A percentile compares a stretch with the other conserved stretches of the same genome.
phyloP scores from a whole-genome alignment of 2,797 vertebrate species.

The Platalea minor region DNA sequence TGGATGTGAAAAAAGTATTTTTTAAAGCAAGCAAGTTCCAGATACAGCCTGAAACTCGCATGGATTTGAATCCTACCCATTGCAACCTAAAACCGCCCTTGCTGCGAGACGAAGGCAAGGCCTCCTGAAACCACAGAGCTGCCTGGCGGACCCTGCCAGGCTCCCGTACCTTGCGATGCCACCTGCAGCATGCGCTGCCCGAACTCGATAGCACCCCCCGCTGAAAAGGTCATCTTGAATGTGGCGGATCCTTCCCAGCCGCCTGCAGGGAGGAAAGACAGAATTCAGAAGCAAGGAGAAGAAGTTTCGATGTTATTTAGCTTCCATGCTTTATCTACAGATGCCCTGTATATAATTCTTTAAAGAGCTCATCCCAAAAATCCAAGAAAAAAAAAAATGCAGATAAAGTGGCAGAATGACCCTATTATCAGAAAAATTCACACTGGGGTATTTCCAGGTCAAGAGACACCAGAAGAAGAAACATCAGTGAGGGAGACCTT shows the following conservation, averaged over 20 bases:
- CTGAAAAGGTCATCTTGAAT: conserved; percentile 87
- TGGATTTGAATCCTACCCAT: neutral
- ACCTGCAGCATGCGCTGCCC: conserved; percentile 94
- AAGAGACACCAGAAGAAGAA: neutral
- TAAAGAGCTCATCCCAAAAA: neutral
- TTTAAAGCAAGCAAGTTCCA: neutral
- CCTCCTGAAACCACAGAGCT: neutral
- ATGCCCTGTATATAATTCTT: neutral
- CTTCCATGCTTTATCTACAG: neutral
- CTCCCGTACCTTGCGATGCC: conserved; percentile 87
- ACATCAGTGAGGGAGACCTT: neutral
- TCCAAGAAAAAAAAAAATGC: neutral
- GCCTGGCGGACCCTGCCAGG: neutral
- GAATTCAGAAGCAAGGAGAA: neutral
- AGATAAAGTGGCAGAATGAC: neutral
- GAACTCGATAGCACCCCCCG: conserved; percentile 96
- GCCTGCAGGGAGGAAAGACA: conserved; percentile 73
- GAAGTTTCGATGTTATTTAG: neutral
- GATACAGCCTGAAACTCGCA: neutral
- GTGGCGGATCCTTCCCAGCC: conserved; percentile 91
- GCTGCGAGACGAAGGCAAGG: neutral
- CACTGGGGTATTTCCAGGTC: neutral
- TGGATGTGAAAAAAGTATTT: neutral
- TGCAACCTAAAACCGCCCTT: neutral
- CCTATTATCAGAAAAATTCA: neutral